phyloP scores from a whole-genome alignment of 1,140 invertebrate genomes.

The Coptotermes formosanus region DNA sequence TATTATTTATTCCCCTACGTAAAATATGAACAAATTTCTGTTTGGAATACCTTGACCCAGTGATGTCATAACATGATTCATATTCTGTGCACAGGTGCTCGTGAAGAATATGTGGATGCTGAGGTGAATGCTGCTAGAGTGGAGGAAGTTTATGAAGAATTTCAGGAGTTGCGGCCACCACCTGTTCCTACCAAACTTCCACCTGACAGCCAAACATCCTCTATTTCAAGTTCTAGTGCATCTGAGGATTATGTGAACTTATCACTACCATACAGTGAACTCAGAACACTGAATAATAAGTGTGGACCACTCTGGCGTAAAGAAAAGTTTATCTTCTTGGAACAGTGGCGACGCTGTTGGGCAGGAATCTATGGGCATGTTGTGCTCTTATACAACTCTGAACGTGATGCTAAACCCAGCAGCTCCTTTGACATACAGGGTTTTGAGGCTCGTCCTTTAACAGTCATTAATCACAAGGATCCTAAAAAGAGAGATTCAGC shows the following conservation, averaged over 20 bases:
- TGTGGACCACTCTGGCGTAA: conserved; percentile 24
- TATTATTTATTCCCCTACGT: too few relatives aligned
- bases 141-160: conserved; percentile 20
- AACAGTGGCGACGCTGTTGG: conserved; percentile 15
- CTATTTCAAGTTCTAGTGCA: neutral
- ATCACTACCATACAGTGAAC: neutral
- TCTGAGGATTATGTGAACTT: neutral
- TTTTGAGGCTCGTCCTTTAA: conserved; percentile 16
- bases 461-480: conserved; percentile 9
- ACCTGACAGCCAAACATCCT: neutral
- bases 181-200: neutral
- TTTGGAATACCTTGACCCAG: too few relatives aligned
- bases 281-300: conserved; percentile 3
- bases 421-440: conserved; percentile 8
- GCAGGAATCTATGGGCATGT: conserved; percentile 21
- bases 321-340: conserved; percentile 28
- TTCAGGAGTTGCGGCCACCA: neutral
- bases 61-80: too few relatives aligned
- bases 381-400: conserved; percentile 21
- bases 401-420: conserved; percentile 28
- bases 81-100: neutral
- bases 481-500: conserved; percentile 23
- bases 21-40: too few relatives aligned
- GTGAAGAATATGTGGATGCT: conserved; percentile 12
- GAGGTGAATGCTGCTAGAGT: neutral